phyloP scores from a whole-genome alignment of 2,113 vertebrate species.

The Grallaria varia region DNA sequence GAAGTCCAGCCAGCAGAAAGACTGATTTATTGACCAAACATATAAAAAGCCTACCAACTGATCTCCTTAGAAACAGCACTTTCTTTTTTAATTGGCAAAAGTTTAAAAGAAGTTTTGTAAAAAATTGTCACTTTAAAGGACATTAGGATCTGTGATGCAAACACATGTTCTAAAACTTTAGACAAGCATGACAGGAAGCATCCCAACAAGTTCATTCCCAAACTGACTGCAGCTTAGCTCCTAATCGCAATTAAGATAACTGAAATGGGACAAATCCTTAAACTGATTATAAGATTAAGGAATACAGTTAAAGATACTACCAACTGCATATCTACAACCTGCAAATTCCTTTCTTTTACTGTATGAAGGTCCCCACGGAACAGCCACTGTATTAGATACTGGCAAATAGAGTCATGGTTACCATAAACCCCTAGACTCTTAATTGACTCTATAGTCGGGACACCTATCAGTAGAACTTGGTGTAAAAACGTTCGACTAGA shows the following conservation, averaged over 20 bases:
- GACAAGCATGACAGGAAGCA: background rate
- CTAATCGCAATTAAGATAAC: background rate
- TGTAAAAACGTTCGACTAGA: background rate
- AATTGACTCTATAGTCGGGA: background rate
- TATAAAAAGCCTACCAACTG: background rate
- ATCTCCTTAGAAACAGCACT: background rate
- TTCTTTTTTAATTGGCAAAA: background rate
- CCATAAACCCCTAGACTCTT: background rate
- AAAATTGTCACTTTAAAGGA: background rate
- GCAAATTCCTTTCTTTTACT: background rate
- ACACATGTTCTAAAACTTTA: background rate
- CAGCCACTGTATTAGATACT: background rate
- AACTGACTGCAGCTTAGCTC: background rate
- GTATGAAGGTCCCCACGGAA: background rate
- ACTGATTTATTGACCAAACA: background rate
- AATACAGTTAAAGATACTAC: background rate
- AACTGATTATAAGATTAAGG: background rate
- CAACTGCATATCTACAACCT: background rate
- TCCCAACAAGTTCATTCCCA: background rate
- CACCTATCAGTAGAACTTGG: background rate
- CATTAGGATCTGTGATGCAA: background rate
- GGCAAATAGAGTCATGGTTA: background rate
- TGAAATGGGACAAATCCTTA: background rate
- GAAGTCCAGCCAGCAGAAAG: background rate
- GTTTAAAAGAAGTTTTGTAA: background rate